phyloP scores from a whole-genome alignment of 2,113 vertebrate genomes.

The Sander lucioperca region DNA sequence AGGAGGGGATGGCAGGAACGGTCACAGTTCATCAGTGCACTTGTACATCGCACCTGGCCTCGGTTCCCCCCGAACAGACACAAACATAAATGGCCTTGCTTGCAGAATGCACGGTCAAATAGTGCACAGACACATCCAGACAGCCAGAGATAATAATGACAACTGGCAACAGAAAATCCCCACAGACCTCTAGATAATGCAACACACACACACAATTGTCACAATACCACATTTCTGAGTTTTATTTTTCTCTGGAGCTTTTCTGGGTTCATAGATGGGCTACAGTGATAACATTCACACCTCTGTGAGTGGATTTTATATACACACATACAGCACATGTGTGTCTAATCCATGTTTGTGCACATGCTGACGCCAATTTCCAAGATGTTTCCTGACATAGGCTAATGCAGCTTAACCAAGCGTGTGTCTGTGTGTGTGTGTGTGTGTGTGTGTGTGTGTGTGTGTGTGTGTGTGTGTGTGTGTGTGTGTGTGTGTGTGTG shows the following conservation, averaged over 20 bases:
- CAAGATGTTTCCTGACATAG: conserved; percentile 66
- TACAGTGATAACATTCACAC: conserved; percentile 4
- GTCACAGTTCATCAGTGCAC: conserved; percentile 79
- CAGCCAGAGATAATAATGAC: conserved; percentile 60
- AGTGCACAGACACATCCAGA: conserved; percentile 39
- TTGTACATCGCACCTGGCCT: conserved; percentile 72
- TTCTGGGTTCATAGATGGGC: conserved; percentile 14
- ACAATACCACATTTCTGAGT: conserved; percentile 14
- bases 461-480: conserved; percentile 1
- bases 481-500: conserved; percentile 1
- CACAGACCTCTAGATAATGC: conserved; percentile 48
- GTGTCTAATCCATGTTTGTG: conserved; percentile 45
- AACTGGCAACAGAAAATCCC: conserved; percentile 66
- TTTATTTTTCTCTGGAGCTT: conserved; percentile 10
- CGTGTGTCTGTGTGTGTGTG: conserved; percentile 10
- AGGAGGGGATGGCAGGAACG: conserved; percentile 65
- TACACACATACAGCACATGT: conserved; percentile 1
- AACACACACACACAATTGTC: not conserved
- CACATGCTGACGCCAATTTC: conserved; percentile 61
- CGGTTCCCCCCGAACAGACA: conserved; percentile 38
- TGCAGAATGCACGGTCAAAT: conserved; percentile 51
- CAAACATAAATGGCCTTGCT: conserved; percentile 50
- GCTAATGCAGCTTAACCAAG: conserved; percentile 71
- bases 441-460: conserved; percentile 13
- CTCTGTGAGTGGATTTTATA: not conserved